Base-by-base conservation (phyloP, 2,797 vertebrate genomes). In the Channa striata region DNA sequence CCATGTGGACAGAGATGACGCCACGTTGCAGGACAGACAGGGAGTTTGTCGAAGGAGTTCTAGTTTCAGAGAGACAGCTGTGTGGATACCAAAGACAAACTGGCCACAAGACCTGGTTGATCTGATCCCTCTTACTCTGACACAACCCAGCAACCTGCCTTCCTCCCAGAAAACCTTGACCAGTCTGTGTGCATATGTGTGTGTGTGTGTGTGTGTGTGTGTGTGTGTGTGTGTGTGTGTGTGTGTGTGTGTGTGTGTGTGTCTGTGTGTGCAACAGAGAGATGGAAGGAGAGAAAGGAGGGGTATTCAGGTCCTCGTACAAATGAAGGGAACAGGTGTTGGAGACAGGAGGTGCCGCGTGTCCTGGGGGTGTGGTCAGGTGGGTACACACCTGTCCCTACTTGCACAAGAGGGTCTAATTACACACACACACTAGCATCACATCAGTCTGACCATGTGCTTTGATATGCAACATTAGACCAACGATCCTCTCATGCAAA, bases 351-450 rank as follows among this genome's bases (percentile, higher is more conserved):
- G 94, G 93, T 92, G 89, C 87, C 74, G 78, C 77, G 86, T 85
- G 59, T 85, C 90, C 88, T 25, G 81, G 87, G 86, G 92, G 89
- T 70, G 90, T 91, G 92, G 91, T 91, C 89, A 91, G 90, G 91
- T 91, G 91, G 89, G 84, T 81, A 90, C 88, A 92, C 93, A 93
- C 93, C 92, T 93, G 93, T 92, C 91, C 87, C 86, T 74, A 73
- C 84, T 92, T 74, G 80, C 74, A 80, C 48, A 68, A 84, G 72
- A 83, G 83, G 85, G 68, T 94, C 83, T 56, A 47, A 81, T 94
- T 93, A 87, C 88, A 82, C 72, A 60, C 71, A 70, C 59, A 61
- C 65, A 58, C n/a, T 17, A 56, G 34, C 72, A 72, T 82, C 80
- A 85, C 73, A 83, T 87, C 77, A 79, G 69, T 54, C 71, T 43